These are phyloP conservation scores for Cheilosia grossa DNA, from an alignment of 2,888 invertebrate species.

Conservation along the genomic window DNA sequence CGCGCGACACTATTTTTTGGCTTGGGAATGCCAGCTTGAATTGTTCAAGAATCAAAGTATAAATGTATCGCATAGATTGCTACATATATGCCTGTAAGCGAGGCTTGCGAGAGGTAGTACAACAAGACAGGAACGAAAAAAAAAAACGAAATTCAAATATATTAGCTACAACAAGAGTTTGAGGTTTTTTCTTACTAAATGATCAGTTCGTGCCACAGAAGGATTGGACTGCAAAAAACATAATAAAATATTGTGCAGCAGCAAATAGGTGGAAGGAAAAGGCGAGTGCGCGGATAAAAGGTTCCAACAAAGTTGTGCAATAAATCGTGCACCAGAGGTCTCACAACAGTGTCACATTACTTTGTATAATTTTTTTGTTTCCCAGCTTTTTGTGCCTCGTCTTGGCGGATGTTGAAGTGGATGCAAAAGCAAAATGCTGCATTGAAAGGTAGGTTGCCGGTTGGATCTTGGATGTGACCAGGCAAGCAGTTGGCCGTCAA, in stretches of 20 bases:
- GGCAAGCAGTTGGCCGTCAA: not conserved
- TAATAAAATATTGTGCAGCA: not conserved
- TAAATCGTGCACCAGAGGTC: conserved; percentile 83
- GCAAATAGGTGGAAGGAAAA: conserved; percentile 51
- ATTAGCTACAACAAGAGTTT: conserved; percentile 46
- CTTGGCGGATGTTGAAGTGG: conserved; percentile 45
- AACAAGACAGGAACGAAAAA: not conserved
- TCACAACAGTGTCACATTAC: conserved; percentile 80
- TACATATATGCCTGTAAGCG: conserved; percentile 54
- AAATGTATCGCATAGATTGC: conserved; percentile 24
- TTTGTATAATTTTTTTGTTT: conserved; percentile 35
- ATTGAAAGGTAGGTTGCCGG: conserved; percentile 11
- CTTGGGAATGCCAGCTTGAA: conserved; percentile 21
- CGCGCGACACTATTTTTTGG: conserved; percentile 61
- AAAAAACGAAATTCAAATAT: conserved; percentile 54
- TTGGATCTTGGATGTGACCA: not conserved
- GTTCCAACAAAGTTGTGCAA: conserved; percentile 78
- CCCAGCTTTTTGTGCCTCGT: not conserved
- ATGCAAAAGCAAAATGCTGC: conserved; percentile 59
- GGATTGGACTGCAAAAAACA: conserved; percentile 44
- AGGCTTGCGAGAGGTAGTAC: conserved; percentile 19
- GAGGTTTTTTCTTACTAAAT: conserved; percentile 23
- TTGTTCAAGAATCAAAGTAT: conserved; percentile 48
- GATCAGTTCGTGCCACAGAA: conserved; percentile 54
- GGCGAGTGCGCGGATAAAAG: conserved; percentile 57